Evolutionary conservation across 37 sponge, comb jelly and placozoan genomes (phyloP), one percentile per base, ranked within the genome.

Genomic region (Dysidea cf. avara): DNA sequence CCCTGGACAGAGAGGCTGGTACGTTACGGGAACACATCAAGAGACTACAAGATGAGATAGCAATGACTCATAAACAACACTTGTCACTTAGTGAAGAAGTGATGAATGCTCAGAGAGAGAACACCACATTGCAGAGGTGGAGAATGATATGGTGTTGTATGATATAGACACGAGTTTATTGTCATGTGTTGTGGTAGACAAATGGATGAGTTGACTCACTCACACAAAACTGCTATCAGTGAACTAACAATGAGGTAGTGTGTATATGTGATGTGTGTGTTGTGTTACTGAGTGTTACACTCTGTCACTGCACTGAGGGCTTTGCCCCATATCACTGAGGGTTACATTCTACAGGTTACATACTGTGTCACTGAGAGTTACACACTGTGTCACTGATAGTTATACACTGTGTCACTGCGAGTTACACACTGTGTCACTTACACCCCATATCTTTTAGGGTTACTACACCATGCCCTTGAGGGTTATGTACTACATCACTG

Each of bases 241-340:
- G 63, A 79, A 2, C 61, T 79, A 16, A 69, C 61, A 35, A 69
- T 79, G 71, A n/a, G 61, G 80, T 78, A n/a, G n/a, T n/a, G n/a
- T n/a, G n/a, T n/a, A n/a, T n/a, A n/a, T n/a, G n/a, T n/a, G n/a
- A n/a, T n/a, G n/a, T n/a, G n/a, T n/a, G n/a, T n/a, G n/a, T n/a
- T n/a, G n/a, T n/a, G n/a, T n/a, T n/a, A n/a, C n/a, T n/a, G n/a
- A n/a, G n/a, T n/a, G n/a, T n/a, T n/a, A n/a, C n/a, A n/a, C n/a
- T n/a, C n/a, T n/a, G n/a, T n/a, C n/a, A n/a, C n/a, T n/a, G n/a
- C n/a, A n/a, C n/a, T n/a, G n/a, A n/a, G n/a, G n/a, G n/a, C n/a
- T n/a, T n/a, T n/a, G n/a, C n/a, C n/a, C n/a, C n/a, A n/a, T n/a
- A n/a, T n/a, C n/a, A n/a, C n/a, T n/a, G n/a, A n/a, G n/a, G n/a